A percentile compares a stretch with the other conserved stretches of the same genome.
Conservation (phyloP, 2,113 vertebrate species). For the Conger conger region DNA sequence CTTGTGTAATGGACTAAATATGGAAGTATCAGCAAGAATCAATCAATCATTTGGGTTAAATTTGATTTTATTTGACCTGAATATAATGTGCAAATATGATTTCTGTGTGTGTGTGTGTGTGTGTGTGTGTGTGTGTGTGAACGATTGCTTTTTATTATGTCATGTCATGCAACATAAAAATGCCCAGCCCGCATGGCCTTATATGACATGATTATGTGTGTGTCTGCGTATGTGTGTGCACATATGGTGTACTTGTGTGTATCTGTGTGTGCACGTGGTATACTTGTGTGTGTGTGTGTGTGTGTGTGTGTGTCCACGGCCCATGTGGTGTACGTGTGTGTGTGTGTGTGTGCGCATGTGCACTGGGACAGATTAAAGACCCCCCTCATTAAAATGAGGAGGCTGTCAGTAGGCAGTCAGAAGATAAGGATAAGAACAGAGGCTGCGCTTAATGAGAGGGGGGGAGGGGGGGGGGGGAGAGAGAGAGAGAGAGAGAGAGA, state of each 20-base stretch:
- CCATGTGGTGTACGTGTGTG: no score
- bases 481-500: not conserved
- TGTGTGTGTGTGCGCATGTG: not conserved
- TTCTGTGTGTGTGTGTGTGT: not conserved
- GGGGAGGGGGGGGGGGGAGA: not conserved
- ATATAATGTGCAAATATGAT: no score
- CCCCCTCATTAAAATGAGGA: not conserved
- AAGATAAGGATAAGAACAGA: not conserved
- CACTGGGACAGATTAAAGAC: not conserved
- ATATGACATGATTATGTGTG: no score
- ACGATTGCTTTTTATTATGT: no score
- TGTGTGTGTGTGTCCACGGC: not conserved
- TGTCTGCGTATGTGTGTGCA: no score
- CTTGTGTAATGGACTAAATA: no score
- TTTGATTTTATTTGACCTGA: no score
- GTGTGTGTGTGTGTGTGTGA: not conserved
- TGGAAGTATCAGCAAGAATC: no score
- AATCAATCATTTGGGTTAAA: no score
- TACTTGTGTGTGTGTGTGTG: not conserved
- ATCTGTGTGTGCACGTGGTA: not conserved
- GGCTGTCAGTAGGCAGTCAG: constrained; percentile 13
- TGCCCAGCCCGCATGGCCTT: no score
- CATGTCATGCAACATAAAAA: no score
- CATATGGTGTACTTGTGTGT: no score
- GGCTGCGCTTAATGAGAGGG: constrained; percentile 6